Conservation (phyloP, 2,888 invertebrate genomes). For the Scaptomyza reducta region DNA sequence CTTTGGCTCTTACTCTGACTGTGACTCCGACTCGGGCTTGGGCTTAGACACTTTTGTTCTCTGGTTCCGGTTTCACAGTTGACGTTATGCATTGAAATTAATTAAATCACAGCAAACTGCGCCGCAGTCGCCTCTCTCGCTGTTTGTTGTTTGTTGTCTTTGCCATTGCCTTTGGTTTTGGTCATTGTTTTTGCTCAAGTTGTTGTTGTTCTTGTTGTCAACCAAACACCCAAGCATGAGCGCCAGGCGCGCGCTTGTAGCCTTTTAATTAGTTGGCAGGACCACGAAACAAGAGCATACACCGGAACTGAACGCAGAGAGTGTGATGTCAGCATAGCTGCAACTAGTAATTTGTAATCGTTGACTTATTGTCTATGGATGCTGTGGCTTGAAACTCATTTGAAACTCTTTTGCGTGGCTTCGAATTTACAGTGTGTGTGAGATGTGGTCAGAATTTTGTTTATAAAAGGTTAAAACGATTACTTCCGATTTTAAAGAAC, state of each 20-base stretch:
- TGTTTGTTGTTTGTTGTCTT: slow-evolving; percentile 44
- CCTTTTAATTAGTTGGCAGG: slow-evolving; percentile 73
- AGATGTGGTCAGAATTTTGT: neutral
- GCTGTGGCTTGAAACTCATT: slow-evolving; percentile 4
- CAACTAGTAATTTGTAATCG: slow-evolving; percentile 70
- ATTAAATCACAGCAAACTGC: slow-evolving; percentile 79
- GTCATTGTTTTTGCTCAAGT: slow-evolving; percentile 29
- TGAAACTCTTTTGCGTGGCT: neutral
- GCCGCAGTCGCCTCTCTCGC: slow-evolving; percentile 39
- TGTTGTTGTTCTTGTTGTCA: slow-evolving; percentile 37
- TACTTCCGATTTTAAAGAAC: too few species aligned
- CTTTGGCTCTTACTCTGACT: slow-evolving; percentile 7
- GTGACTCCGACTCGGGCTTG: neutral
- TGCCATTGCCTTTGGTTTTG: slow-evolving; percentile 30
- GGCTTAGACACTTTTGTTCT: slow-evolving; percentile 18
- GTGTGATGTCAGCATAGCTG: slow-evolving; percentile 18
- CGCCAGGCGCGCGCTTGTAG: slow-evolving; percentile 56
- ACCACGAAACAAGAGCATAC: slow-evolving; percentile 26
- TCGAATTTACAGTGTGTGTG: slow-evolving; percentile 5
- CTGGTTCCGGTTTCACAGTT: slow-evolving; percentile 76
- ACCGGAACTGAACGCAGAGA: slow-evolving; percentile 7
- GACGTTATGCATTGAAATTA: slow-evolving; percentile 81
- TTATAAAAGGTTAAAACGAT: neutral
- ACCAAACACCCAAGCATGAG: slow-evolving; percentile 57
- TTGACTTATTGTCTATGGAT: slow-evolving; percentile 55